phyloP scores from a whole-genome alignment of 37 sponge, comb jelly and placozoan species.

The Agelas oroides region DNA sequence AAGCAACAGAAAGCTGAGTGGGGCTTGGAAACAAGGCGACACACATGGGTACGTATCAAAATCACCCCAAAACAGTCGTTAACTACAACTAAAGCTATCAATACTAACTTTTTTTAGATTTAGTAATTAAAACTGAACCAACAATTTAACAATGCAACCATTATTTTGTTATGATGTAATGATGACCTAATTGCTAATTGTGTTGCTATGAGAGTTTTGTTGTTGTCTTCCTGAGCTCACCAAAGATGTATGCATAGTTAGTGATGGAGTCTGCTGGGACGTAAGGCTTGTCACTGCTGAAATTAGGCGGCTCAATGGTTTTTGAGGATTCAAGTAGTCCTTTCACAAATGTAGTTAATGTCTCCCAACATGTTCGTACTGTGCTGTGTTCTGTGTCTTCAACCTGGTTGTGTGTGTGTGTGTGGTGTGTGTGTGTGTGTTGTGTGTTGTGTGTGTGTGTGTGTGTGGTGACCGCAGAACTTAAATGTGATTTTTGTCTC shows the following conservation, averaged over 20 bases:
- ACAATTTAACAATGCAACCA: too few relatives aligned
- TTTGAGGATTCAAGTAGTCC: conserved; percentile 51
- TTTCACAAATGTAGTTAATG: conserved; percentile 42
- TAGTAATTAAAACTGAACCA: too few relatives aligned
- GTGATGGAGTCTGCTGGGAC: conserved; percentile 68
- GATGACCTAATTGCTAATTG: neutral
- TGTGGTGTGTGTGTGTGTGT: too few relatives aligned
- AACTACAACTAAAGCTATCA: too few relatives aligned
- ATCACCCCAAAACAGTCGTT: too few relatives aligned
- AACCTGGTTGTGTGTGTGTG: conserved; percentile 11
- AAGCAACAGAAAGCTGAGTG: too few relatives aligned
- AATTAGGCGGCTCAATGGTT: conserved; percentile 30
- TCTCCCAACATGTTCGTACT: conserved; percentile 53
- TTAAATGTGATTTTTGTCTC: too few relatives aligned
- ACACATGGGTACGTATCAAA: too few relatives aligned
- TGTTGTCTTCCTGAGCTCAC: conserved; percentile 39
- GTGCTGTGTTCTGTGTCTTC: conserved; percentile 44
- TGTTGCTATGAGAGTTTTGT: neutral
- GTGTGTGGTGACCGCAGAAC: too few relatives aligned
- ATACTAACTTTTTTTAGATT: too few relatives aligned
- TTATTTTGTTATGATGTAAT: neutral
- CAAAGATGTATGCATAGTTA: conserved; percentile 67
- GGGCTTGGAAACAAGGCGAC: too few relatives aligned
- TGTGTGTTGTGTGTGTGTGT: too few relatives aligned
- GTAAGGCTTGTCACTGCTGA: conserved; percentile 29